These are phyloP conservation scores for Peromyscus aztecus DNA, from an alignment of 2,797 vertebrate species.

Conservation along the genomic window DNA sequence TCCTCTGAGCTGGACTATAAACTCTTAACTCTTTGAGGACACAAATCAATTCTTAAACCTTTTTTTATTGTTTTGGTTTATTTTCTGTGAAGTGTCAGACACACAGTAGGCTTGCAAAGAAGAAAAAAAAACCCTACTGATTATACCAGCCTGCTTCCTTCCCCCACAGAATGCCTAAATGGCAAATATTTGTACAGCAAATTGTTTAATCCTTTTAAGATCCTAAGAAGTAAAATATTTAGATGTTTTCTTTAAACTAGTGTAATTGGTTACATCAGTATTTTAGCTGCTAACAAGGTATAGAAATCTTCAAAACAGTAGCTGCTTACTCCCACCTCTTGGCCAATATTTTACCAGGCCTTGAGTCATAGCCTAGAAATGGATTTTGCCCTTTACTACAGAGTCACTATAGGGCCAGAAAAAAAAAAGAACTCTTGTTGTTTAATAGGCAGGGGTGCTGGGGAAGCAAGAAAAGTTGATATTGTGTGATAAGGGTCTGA, in stretches of 20 bases:
- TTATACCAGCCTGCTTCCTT: background rate
- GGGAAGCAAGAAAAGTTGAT: slow-evolving; percentile 59
- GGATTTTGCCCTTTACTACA: slow-evolving; percentile 82
- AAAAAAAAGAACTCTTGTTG: slow-evolving; percentile 78
- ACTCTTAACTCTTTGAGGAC: background rate
- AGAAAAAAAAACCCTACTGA: background rate
- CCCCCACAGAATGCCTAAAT: background rate
- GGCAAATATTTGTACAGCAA: slow-evolving; percentile 44
- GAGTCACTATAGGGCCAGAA: slow-evolving; percentile 80
- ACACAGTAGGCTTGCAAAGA: slow-evolving; percentile 8
- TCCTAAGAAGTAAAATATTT: slow-evolving; percentile 77
- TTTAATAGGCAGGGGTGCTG: slow-evolving; percentile 78
- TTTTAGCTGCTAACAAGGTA: slow-evolving; percentile 79
- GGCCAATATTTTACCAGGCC: slow-evolving; percentile 81
- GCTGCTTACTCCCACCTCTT: slow-evolving; percentile 74
- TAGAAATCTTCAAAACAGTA: slow-evolving; percentile 78
- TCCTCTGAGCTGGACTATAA: background rate
- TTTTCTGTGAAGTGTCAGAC: background rate
- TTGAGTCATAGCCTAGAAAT: slow-evolving; percentile 86
- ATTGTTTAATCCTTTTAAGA: slow-evolving; percentile 63
- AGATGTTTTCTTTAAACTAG: slow-evolving; percentile 85
- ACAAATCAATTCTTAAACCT: background rate
- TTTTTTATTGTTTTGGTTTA: slow-evolving; percentile 20
- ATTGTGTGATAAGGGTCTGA: slow-evolving; percentile 59
- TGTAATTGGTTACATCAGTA: slow-evolving; percentile 80